Conservation (phyloP, 2,888 invertebrate species). For the Drosophila aldrichi region DNA sequence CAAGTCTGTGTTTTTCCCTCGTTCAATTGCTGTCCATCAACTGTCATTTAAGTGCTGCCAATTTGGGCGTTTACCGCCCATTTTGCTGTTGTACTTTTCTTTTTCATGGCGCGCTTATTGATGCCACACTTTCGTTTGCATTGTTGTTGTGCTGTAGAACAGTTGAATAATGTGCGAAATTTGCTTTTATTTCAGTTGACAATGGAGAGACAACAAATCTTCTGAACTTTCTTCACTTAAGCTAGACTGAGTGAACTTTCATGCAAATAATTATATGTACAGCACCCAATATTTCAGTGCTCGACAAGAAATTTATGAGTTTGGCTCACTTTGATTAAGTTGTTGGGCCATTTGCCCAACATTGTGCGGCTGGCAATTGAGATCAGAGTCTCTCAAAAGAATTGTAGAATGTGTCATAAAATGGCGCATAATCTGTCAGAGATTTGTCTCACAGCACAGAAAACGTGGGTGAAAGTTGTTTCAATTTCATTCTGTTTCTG, state of each 20-base stretch:
- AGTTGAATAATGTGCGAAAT: conserved; percentile 66
- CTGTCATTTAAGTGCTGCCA: conserved; percentile 52
- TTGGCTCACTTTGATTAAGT: conserved; percentile 55
- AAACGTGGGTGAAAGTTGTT: conserved; percentile 56
- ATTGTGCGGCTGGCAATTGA: conserved; percentile 59
- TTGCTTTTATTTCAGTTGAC: conserved; percentile 51
- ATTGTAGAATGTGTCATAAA: conserved; percentile 69
- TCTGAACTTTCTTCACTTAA: conserved; percentile 62
- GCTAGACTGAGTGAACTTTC: conserved; percentile 40
- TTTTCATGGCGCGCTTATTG: conserved; percentile 27
- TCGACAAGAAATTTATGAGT: conserved; percentile 24
- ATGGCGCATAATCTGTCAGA: conserved; percentile 52
- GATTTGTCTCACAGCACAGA: conserved; percentile 40
- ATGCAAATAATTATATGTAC: conserved; percentile 63
- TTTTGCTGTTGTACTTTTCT: conserved; percentile 46
- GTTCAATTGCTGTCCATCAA: conserved; percentile 51
- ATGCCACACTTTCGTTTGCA: conserved; percentile 59
- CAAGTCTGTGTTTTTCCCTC: conserved; percentile 37
- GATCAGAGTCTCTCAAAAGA: conserved; percentile 24
- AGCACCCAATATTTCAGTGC: conserved; percentile 42
- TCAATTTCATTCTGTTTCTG: conserved; percentile 13
- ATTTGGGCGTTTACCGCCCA: conserved; percentile 36
- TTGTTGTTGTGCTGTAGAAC: conserved; percentile 54
- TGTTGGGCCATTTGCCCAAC: conserved; percentile 46
- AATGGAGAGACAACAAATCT: conserved; percentile 58